These are phyloP conservation scores for Perizoma affinitatum DNA, from an alignment of 2,888 invertebrate species.

Conservation along the genomic window DNA sequence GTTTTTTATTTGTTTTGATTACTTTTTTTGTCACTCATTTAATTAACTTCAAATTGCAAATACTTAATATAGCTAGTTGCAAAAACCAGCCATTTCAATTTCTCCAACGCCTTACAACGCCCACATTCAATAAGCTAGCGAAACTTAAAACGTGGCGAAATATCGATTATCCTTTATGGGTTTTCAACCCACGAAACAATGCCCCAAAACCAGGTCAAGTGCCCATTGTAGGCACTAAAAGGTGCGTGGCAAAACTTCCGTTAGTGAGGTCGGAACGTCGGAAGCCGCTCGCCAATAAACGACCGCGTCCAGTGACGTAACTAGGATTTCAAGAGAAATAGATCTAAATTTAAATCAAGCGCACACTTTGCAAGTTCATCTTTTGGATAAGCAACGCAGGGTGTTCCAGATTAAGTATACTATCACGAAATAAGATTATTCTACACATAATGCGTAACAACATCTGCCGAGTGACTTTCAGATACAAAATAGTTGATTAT, in stretches of 20 bases:
- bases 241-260: constrained; percentile 45
- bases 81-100: not conserved
- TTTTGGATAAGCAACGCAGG: no score
- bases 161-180: constrained; percentile 39
- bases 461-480: no score
- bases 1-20: no score
- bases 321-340: not conserved
- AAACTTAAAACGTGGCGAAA: constrained; percentile 34
- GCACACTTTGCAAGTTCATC: no score
- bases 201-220: constrained; percentile 41
- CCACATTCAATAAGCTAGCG: constrained; percentile 28
- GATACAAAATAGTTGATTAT: no score
- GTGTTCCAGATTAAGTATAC: no score
- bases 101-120: constrained; percentile 8
- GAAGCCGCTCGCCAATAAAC: constrained; percentile 31
- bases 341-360: no score
- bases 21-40: no score
- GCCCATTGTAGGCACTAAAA: constrained; percentile 43
- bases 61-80: no score
- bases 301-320: constrained; percentile 18
- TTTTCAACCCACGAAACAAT: constrained; percentile 39
- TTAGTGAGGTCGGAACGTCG: constrained; percentile 35
- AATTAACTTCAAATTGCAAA: no score
- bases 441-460: no score
- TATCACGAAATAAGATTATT: no score